Base-by-base conservation (phyloP, 2,113 vertebrate species). In the Podarcis muralis region DNA sequence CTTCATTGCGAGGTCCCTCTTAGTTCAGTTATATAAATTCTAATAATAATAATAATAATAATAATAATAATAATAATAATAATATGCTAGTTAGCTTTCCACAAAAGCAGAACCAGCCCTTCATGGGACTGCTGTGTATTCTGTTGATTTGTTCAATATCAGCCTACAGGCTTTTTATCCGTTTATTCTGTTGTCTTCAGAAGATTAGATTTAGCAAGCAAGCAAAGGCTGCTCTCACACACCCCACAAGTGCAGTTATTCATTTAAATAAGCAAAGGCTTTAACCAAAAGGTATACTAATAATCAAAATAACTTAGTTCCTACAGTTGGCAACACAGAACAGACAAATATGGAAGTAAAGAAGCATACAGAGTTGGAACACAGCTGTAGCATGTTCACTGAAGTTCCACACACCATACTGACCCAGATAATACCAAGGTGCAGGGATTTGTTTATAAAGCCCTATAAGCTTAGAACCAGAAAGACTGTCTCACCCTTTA, bases 371-470 rank as follows among this genome's bases (percentile, higher is more conserved):
- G 66, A 62, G 76, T 65, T 43, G 5, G 30, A 48, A 20, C 13
- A 7, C 0, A 0, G 77, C 3, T 1, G 3, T 35, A 71, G 37
- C 74, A 40, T 1, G 0, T 0, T 37, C 16, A 3, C 18, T 0
- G 0, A 13, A 1, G 74, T 76, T 74, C 0, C 13, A 0, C 78
- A 0, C 78, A 8, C 13, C 12, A 48, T 0, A 71, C 18, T 71
- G 40, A 22, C 30, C 66, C 0, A 16, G 11, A 0, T 1, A 65
- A 40, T 68, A 78, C 0, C 9, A 20, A 86, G 59, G 16, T 62
- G 59, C 16, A 20, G 59, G 48, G 12, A 53, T 12, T 12, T 11
- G 9, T 53, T 62, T 62, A 62, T 62, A 62, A 15, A 62, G 59
- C 48, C 48, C 48, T 53, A 53, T 53, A 53, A 53, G 2, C 59